These are phyloP conservation scores for Macrotus californicus DNA, from an alignment of 2,113 vertebrate genomes.

Conservation along the genomic window DNA sequence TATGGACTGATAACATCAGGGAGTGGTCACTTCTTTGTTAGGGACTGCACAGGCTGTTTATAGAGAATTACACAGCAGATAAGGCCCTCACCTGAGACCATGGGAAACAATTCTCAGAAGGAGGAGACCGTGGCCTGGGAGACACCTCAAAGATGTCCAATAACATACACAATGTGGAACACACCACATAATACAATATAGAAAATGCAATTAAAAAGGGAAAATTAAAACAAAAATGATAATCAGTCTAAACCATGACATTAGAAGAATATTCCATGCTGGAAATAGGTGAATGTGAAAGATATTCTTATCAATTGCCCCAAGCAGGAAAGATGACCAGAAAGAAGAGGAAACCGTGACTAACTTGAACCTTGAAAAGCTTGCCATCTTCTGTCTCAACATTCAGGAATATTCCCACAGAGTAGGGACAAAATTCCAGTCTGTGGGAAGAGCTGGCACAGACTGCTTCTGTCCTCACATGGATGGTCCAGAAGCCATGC, in stretches of 20 bases:
- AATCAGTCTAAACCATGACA: neutral
- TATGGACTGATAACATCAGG: neutral
- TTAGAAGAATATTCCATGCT: neutral
- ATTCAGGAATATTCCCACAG: neutral
- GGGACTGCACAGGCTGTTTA: neutral
- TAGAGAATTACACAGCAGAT: neutral
- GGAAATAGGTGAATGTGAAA: neutral
- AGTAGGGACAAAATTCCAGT: neutral
- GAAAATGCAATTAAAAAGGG: neutral
- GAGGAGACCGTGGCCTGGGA: neutral
- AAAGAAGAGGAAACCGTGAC: neutral
- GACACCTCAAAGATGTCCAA: neutral
- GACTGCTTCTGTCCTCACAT: accelerated
- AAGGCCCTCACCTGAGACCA: neutral
- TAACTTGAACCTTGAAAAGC: neutral
- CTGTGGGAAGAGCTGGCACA: accelerated
- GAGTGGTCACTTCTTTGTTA: neutral
- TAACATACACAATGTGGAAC: neutral
- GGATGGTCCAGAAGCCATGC: neutral
- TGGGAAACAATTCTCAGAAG: neutral
- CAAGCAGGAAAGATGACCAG: neutral
- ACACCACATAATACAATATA: neutral
- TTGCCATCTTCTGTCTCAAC: neutral
- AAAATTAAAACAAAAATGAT: neutral
- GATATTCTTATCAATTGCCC: neutral